Evolutionary conservation across 1,140 invertebrate species (phyloP), one percentile per base, ranked within the genome.

Genomic region (Aradophagus sp.): DNA sequence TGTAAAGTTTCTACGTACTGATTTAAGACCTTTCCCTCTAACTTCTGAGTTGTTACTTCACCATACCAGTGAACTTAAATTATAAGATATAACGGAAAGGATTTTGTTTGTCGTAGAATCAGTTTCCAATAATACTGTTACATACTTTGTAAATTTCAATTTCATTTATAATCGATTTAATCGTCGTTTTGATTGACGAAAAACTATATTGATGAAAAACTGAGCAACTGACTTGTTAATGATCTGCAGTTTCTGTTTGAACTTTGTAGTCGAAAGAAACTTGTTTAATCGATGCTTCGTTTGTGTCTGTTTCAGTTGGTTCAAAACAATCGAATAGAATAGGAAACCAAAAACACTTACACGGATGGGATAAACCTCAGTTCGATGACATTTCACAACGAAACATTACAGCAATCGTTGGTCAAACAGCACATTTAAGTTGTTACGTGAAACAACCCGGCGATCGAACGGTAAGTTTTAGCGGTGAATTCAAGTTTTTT

Each of bases 401-500:
- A 66, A 96, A 96, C 84, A 90, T 96, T 41, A 93, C 93, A 0
- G 89, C 92, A 0, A 91, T 94, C 20, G 92, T 95, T 2, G 94
- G 94, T 2, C 93, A 95, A 83, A 90, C 92, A 2, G 92, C 93
- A 2, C 86, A 93, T 67, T 88, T 96, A 52, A 90, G 91, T 78
- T 96, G 94, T 82, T 88, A 92, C 45, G 93, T 95, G 13, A 94
- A 94, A 79, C 92, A 95, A 85, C 92, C 93, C 50, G 93, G 93
- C 2, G 93, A 96, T 77, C 89, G 93, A 86, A 95, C 93, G 84
- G 95, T 96, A 84, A 92, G 91, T 89, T 61, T 73, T 45, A n/a
- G n/a, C n/a, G n/a, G n/a, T n/a, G n/a, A n/a, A 12, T 41, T 7
- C 35, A 53, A 8, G 38, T 23, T 55, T 42, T 17, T 42, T 15